Evolutionary conservation across 2,113 vertebrate species (phyloP), one percentile per base, ranked within the genome.

Genomic region (Uria aalge): DNA sequence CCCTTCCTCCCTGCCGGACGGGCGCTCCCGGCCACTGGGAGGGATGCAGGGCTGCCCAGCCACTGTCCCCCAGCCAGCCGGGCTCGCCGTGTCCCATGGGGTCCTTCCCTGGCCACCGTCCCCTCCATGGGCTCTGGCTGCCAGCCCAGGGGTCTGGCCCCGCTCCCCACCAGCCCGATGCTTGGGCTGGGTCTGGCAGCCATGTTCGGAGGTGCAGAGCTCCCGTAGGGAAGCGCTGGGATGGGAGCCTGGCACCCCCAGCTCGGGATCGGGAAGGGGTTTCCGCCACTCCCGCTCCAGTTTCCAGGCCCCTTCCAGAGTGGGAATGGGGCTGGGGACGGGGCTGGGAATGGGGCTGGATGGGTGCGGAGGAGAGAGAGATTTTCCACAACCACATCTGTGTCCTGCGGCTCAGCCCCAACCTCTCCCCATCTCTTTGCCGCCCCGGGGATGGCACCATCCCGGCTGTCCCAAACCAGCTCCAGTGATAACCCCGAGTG

Each of bases 51-150:
- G 48, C 56, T 24, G 26, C n/a, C n/a, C 69, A 8, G 38, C 18
- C 8, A 0, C 34, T 0, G 0, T 23, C 38, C 24, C 71, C 56
- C 6, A 0, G 66, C 69, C 73, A 64, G 83, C 40, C 2, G 8
- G n/a, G 67, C 64, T 83, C 4, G 0, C 26, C 6, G 1, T 0
- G 2, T 30, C 60, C 50, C 5, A 1, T 0, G 3, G 40, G 67
- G 9, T 36, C 8, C 6, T 11, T 45, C 30, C 38, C n/a, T 0
- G 0, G 15, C 34, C 36, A 62, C 16, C 1, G 1, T 32, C 48
- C 38, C 36, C 36, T 62, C 36, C 3, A 0, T 3, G 40, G 55
- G 48, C 43, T 66, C 34, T 43, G 7, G 36, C 8, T 4, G 5
- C 38, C 72, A 59, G 63, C 57, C 24, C 12, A 1, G 53, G 67